A percentile compares a stretch with the other conserved stretches of the same genome.
Conservation (phyloP, 2,113 vertebrate species). For the Chloropsis hardwickii region DNA sequence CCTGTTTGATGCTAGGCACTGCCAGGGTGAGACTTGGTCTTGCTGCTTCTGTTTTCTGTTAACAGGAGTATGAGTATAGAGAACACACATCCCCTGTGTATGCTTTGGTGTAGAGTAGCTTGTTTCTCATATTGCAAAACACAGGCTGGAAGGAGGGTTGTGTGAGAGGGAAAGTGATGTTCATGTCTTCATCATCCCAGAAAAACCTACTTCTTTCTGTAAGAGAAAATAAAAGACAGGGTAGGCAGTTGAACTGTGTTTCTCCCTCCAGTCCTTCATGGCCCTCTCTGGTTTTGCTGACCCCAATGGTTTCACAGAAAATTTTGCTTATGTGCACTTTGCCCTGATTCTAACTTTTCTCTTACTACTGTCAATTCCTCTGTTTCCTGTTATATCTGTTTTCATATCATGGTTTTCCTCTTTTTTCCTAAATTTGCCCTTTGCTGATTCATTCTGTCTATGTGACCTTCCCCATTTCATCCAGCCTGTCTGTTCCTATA, state of each 20-base stretch:
- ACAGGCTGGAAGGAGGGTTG: not conserved
- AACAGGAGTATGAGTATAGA: not conserved
- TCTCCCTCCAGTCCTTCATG: not conserved
- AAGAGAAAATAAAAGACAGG: not conserved
- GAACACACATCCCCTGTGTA: not conserved
- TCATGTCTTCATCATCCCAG: not conserved
- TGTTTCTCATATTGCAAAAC: not conserved
- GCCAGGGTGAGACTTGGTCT: not conserved
- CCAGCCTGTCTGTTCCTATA: constrained; percentile 48
- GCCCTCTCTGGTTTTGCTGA: not conserved
- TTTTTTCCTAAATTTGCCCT: not conserved
- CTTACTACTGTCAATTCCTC: not conserved
- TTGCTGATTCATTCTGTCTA: constrained; percentile 31
- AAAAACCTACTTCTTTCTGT: not conserved
- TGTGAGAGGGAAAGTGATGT: not conserved
- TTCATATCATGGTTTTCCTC: not conserved
- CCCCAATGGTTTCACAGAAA: not conserved
- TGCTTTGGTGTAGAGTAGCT: not conserved
- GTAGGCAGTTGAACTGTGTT: not conserved
- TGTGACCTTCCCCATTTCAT: constrained; percentile 40
- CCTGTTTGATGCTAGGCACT: not conserved
- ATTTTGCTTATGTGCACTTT: not conserved
- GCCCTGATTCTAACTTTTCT: not conserved
- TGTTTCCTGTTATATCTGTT: not conserved
- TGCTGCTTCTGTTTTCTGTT: not conserved